Conservation (phyloP, 2,888 invertebrate genomes). For the Thereva unica region DNA sequence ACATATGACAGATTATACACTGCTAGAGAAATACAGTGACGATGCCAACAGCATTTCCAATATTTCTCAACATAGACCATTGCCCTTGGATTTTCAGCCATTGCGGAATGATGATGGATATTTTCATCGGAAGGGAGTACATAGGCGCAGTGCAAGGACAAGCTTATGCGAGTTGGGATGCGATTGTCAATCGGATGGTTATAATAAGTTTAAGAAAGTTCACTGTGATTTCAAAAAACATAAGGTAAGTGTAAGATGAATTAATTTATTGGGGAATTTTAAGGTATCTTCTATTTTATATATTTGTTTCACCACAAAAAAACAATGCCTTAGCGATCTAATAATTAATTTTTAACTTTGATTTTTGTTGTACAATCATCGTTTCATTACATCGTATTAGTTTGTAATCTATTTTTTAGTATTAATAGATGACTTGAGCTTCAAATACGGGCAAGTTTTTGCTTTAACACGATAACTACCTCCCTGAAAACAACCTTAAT, state of each 20-base stretch:
- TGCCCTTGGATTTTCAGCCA: background rate
- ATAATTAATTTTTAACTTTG: too few relatives aligned
- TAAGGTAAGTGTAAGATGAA: conserved; percentile 33
- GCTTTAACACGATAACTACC: too few relatives aligned
- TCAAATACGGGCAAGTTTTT: too few relatives aligned
- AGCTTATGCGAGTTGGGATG: conserved; percentile 39
- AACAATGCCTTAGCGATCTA: too few relatives aligned
- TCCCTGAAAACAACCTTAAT: too few relatives aligned
- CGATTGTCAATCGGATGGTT: conserved; percentile 30
- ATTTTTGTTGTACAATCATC: too few relatives aligned
- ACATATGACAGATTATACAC: conserved; percentile 34
- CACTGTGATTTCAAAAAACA: conserved; percentile 39
- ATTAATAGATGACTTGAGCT: too few relatives aligned
- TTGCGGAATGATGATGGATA: background rate
- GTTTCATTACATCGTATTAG: too few relatives aligned
- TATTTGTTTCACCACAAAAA: too few relatives aligned
- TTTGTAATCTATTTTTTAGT: too few relatives aligned
- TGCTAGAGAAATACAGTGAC: background rate
- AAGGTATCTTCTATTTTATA: too few relatives aligned
- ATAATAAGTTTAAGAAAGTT: conserved; percentile 39
- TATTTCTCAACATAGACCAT: background rate
- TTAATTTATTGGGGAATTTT: too few relatives aligned
- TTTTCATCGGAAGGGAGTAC: background rate
- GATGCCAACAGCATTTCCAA: conserved; percentile 4
- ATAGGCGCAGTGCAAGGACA: conserved; percentile 24